Evolutionary conservation across 2,113 vertebrate species (phyloP), one percentile per base, ranked within the genome.

Genomic region (Pungitius pungitius): DNA sequence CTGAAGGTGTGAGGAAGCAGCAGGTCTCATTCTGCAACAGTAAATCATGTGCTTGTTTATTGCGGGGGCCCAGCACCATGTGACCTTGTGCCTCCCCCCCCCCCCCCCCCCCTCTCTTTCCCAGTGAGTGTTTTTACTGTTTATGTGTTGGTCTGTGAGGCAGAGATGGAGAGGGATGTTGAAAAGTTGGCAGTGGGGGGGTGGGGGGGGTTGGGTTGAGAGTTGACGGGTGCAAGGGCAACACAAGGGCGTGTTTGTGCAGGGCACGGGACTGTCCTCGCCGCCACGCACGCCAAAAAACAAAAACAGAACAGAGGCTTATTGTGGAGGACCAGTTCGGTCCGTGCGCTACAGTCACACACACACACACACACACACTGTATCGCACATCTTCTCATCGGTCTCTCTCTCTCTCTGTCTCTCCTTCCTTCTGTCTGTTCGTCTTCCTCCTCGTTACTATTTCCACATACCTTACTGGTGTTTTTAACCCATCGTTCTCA

Each of bases 191-290:
- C 5, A 4, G 15, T n/a, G 60, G 11, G 47, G 33, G 1, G 3
- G 17, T 56, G 60, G 11, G 47, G 33, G 1, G 3, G 17, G 42
- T n/a, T 39, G 33, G 37, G 67, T 68, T 75, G 42, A 35, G 55
- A 69, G 75, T 77, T 63, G 67, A 70, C 65, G 63, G 73, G 69
- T 67, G 81, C 73, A 87, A 88, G 87, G 88, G 57, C 80, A 85
- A 81, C 65, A 92, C 89, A 91, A 90, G 91, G 87, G 55, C 77
- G 89, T 88, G 89, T 91, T 90, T 91, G 90, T 91, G 87, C 77
- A 86, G 84, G 90, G 87, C 90, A 90, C 81, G 78, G 81, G 85
- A 88, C 90, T 68, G 84, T 86, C 82, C 85, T 90, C 69, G 10
- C 81, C 85, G 88, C 43, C 87, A 77, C 76, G 35, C 85, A 83